Percentiles rank a stretch among this genome's conserved stretches.
Conservation (phyloP, 2,888 invertebrate genomes). For the Leptogaster cylindrica region DNA sequence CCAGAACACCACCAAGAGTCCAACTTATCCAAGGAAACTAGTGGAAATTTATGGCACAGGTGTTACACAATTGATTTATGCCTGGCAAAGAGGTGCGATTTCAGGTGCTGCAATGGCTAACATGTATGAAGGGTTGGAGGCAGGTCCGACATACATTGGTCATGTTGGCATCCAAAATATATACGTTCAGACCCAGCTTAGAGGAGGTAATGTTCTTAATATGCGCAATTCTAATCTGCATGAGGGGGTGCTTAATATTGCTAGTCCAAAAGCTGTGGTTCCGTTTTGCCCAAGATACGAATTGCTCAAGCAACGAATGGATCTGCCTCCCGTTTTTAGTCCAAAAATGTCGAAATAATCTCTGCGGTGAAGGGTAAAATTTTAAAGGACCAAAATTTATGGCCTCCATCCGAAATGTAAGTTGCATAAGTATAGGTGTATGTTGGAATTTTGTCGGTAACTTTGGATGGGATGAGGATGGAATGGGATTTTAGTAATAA, state of each 20-base stretch:
- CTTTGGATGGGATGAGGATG: not conserved
- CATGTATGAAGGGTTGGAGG: slow-evolving; percentile 19
- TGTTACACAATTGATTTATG: slow-evolving; percentile 49
- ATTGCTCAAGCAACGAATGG: too few relatives aligned
- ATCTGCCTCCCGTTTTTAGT: not conserved
- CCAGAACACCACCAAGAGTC: not conserved
- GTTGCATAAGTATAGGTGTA: slow-evolving; percentile 19
- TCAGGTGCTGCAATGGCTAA: slow-evolving; percentile 21
- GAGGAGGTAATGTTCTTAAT: slow-evolving; percentile 8
- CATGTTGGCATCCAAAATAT: slow-evolving; percentile 16
- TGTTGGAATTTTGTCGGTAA: not conserved
- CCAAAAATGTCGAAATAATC: slow-evolving; percentile 34
- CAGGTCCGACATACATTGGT: slow-evolving; percentile 32
- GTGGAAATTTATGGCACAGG: slow-evolving; percentile 47
- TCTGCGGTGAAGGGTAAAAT: slow-evolving; percentile 10
- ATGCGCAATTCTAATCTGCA: slow-evolving; percentile 32
- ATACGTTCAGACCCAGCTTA: not conserved
- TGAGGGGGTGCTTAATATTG: not conserved
- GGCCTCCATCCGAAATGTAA: slow-evolving; percentile 11
- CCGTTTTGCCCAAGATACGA: too few relatives aligned
- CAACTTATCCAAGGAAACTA: slow-evolving; percentile 32
- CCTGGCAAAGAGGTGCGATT: slow-evolving; percentile 22
- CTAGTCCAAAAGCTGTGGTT: too few relatives aligned
- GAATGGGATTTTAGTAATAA: not conserved
- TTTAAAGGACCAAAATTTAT: slow-evolving; percentile 34